Evolutionary conservation across 2,113 vertebrate genomes (phyloP), one percentile per base, ranked within the genome.

Genomic region (Hipposideros armiger): DNA sequence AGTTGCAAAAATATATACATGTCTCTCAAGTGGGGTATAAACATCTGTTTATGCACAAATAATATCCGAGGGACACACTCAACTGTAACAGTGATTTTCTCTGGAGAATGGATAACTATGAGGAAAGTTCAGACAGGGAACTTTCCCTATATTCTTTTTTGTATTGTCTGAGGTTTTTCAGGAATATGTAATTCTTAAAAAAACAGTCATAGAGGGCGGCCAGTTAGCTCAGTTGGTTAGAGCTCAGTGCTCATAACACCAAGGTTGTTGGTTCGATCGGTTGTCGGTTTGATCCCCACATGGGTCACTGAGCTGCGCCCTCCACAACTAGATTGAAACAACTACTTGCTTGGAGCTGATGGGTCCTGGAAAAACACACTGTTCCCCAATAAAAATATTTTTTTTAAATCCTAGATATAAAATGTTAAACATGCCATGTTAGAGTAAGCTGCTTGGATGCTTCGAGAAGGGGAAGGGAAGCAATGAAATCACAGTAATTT

Each of bases 341-440:
- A 36, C 36, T 36, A 36, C 36, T 36, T 36, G 36, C 36, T 36
- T 36, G 36, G 36, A 36, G 36, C 36, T 36, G 36, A 36, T 36
- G 36, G 36, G 36, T 36, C 36, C 36, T 36, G 36, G 36, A 36
- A 36, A 36, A 36, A 36, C 36, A 36, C 36, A 36, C 36, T 36
- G 36, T 36, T 36, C 36, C 36, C 36, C 36, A 36, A 36, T 36
- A 36, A 36, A 36, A 36, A 36, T 2, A 36, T 36, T 36, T 36
- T 36, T 36, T 36, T 36, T 36, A 36, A 36, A n/a, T 83, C 82
- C 50, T 50, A 84, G 96, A 77, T 56, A 88, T 47, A 95, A 87
- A 73, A 77, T 7, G 3, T 62, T 47, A 36, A 40, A 47, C 24
- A 11, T 30, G 60, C 40, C 45, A 69, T 40, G 20, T 77, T 69